phyloP scores from a whole-genome alignment of 2,888 invertebrate species.

The Aphelenchoides bicaudatus region DNA sequence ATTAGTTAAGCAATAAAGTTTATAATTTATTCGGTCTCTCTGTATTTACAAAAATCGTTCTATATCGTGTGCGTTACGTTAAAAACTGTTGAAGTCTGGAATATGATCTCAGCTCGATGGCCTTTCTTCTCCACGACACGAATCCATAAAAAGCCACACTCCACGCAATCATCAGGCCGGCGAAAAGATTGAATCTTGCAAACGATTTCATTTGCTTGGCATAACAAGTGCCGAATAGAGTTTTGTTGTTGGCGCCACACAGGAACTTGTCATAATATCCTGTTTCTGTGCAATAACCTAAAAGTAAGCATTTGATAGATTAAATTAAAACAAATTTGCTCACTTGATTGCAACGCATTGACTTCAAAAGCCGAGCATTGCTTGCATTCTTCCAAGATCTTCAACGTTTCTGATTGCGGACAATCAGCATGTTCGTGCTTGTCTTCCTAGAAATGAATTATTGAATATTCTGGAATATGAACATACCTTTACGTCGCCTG shows the following conservation, averaged over 20 bases:
- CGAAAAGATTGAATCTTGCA: slow-evolving; percentile 14
- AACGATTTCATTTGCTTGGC: slow-evolving; percentile 23
- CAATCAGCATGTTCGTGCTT: slow-evolving; percentile 5
- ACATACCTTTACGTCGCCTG: slow-evolving; percentile 5
- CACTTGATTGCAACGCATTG: slow-evolving; percentile 32
- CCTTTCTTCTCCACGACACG: slow-evolving; percentile 27
- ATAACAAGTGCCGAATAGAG: slow-evolving; percentile 24
- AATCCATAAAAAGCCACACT: slow-evolving; percentile 17
- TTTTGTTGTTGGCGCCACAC: slow-evolving; percentile 28
- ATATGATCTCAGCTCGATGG: slow-evolving; percentile 21
- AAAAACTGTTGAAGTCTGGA: slow-evolving; percentile 23
- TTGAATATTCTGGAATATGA: neutral
- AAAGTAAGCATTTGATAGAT: neutral
- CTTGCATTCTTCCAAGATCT: slow-evolving; percentile 26
- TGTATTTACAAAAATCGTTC: slow-evolving; percentile 2
- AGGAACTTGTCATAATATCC: slow-evolving; percentile 30
- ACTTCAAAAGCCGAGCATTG: slow-evolving; percentile 32
- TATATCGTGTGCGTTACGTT: neutral
- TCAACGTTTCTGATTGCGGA: slow-evolving; percentile 8
- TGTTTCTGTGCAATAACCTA: slow-evolving; percentile 26
- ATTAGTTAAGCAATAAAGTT: slow-evolving; percentile 2
- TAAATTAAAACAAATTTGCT: neutral
- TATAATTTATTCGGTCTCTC: neutral
- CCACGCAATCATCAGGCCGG: slow-evolving; percentile 17
- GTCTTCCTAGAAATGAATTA: too few species aligned